Evolutionary conservation across 92 coral and sea anemone species (phyloP).

Genomic region (Pocillopora meandrina): DNA sequence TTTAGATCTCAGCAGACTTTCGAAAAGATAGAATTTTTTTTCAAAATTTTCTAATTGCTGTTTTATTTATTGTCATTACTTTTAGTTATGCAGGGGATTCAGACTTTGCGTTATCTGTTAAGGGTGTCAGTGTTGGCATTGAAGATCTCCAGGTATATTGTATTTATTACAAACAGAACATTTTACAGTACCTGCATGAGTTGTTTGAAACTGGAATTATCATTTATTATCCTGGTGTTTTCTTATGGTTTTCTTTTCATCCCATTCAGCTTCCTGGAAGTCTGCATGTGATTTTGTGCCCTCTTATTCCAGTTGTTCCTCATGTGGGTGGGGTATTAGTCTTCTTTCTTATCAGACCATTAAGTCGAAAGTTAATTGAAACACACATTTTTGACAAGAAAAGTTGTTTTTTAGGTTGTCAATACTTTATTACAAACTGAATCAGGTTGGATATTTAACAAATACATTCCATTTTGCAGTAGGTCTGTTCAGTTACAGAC

Average conservation of each 20-base stretch:
- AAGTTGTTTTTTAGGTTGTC: too few relatives aligned
- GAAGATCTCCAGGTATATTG: constrained; percentile 98
- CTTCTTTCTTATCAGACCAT: constrained; percentile 97
- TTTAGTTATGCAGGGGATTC: constrained; percentile 97
- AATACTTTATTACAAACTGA: too few relatives aligned
- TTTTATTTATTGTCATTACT: not conserved
- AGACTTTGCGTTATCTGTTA: constrained; percentile 87
- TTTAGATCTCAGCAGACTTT: too few relatives aligned
- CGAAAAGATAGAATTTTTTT: too few relatives aligned
- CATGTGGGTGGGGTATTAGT: constrained; percentile 93
- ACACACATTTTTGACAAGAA: too few relatives aligned
- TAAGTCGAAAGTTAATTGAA: too few relatives aligned
- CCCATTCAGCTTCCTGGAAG: constrained; percentile 83
- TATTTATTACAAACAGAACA: too few relatives aligned
- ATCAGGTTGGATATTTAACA: too few relatives aligned
- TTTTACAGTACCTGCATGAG: not conserved
- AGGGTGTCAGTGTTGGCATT: constrained; percentile 87
- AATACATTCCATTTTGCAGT: too few relatives aligned
- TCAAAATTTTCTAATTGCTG: not conserved
- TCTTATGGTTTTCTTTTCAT: not conserved
- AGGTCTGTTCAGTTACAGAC: too few relatives aligned
- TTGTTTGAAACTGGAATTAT: too few relatives aligned
- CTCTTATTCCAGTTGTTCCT: constrained; percentile 91
- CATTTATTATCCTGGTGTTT: not conserved
- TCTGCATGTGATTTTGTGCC: constrained; percentile 91